Evolutionary conservation across 2,797 vertebrate genomes (phyloP), one percentile per base, ranked within the genome.

Genomic region (Lagorchestes hirsutus): DNA sequence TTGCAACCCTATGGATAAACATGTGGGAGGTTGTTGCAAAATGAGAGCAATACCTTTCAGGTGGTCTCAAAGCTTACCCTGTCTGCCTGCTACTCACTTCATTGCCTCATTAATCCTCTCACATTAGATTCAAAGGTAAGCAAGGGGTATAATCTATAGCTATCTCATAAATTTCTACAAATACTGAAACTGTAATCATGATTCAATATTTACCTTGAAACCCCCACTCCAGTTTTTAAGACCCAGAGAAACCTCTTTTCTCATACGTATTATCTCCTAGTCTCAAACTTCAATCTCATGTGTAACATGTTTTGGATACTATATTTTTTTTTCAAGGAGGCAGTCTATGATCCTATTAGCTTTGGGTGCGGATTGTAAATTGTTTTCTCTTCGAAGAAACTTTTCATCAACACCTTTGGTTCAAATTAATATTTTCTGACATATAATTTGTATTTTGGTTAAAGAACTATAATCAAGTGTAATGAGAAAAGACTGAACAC

Each of bases 401-500:
- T 16, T 58, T 91, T 58, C 74, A 91, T 82, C 46, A 24, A 40
- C 55, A 92, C 14, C 67, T 92, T 93, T 92, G n/a, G 93, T 94
- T 91, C n/a, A 91, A 34, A 82, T 82, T 22, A 46, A 9, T 27
- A 4, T 82, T 18, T 82, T 82, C n/a, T 82, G n/a, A 46, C 22
- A 40, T 1, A 4, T 27, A 82, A 82, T 10, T 82, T 82, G 22
- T 82, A 82, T 24, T 46, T 82, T 82, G n/a, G 67, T 46, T 82
- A 24, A 46, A 40, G 18, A 82, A 8, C 16, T 46, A 46, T 82
- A 87, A 91, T 1, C 6, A 96, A 93, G 90, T 3, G 55, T 9
- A 67, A 93, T 94, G 0, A 50, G 13, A 10, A 91, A 90, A 55
- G 90, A 18, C 13, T 95, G 40, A 40, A 91, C 40, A 74, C 31